Percentiles rank a stretch among this genome's conserved stretches.
These are phyloP conservation scores for Eudyptes chrysolophus DNA, from an alignment of 2,113 vertebrate species.

Conservation along the genomic window DNA sequence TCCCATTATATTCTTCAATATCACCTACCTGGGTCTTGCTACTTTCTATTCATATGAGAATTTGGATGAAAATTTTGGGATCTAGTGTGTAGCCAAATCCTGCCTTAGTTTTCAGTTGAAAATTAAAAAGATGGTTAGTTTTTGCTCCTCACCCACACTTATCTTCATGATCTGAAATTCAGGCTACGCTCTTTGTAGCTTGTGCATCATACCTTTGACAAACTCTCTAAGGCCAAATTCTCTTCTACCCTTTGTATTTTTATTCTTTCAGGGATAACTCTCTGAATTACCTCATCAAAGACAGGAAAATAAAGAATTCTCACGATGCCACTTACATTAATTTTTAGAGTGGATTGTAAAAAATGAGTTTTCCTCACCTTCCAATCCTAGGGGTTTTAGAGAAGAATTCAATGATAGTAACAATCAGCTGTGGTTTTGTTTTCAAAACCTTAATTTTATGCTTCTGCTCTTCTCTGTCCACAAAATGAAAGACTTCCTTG, in stretches of 20 bases:
- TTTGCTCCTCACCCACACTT: background rate
- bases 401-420: background rate
- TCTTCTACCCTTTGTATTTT: background rate
- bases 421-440: background rate
- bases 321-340: background rate
- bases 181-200: background rate
- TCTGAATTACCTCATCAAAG: background rate
- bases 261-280: background rate
- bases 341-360: background rate
- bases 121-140: background rate
- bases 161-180: background rate
- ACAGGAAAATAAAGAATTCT: background rate
- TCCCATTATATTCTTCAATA: background rate
- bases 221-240: background rate
- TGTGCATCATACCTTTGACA: background rate
- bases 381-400: background rate
- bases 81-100: background rate
- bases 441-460: background rate
- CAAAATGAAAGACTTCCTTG: background rate
- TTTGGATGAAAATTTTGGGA: background rate
- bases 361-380: background rate
- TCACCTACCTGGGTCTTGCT: background rate
- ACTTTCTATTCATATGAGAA: background rate
- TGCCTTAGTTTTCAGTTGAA: background rate
- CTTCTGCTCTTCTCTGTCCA: background rate